phyloP scores from a whole-genome alignment of 1,140 invertebrate species.

The Cydia fagiglandana region DNA sequence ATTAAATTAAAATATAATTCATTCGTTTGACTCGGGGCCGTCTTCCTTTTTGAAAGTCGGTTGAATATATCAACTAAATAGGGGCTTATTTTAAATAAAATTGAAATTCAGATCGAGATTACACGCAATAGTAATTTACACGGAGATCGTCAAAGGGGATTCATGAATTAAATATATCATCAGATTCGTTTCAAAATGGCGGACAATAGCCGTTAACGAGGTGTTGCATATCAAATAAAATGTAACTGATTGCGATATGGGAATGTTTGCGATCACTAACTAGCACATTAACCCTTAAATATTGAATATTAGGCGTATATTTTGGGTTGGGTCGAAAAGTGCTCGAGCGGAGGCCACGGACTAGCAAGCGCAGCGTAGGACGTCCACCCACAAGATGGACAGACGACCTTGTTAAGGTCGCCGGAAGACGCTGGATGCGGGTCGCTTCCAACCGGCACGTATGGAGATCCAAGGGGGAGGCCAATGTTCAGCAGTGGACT shows the following conservation, averaged over 20 bases:
- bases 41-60: no score
- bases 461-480: no score
- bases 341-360: no score
- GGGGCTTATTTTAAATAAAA: not conserved
- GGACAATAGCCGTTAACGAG: conserved; percentile 24
- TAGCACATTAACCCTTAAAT: not conserved
- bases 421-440: no score
- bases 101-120: conserved; percentile 1
- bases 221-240: conserved; percentile 30
- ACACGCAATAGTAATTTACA: not conserved
- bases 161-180: conserved; percentile 21
- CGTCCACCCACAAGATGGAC: no score
- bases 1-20: no score
- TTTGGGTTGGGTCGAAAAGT: no score
- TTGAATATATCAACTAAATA: not conserved
- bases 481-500: no score
- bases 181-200: conserved; percentile 4
- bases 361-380: no score
- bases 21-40: no score
- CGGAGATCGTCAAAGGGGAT: not conserved
- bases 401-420: no score
- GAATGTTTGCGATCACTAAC: conserved; percentile 21
- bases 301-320: not conserved
- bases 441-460: no score
- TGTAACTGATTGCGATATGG: conserved; percentile 23